A percentile compares a stretch with the other conserved stretches of the same genome.
Evolutionary conservation across 1,140 invertebrate species (phyloP).

Genomic region (Formica selysi): DNA sequence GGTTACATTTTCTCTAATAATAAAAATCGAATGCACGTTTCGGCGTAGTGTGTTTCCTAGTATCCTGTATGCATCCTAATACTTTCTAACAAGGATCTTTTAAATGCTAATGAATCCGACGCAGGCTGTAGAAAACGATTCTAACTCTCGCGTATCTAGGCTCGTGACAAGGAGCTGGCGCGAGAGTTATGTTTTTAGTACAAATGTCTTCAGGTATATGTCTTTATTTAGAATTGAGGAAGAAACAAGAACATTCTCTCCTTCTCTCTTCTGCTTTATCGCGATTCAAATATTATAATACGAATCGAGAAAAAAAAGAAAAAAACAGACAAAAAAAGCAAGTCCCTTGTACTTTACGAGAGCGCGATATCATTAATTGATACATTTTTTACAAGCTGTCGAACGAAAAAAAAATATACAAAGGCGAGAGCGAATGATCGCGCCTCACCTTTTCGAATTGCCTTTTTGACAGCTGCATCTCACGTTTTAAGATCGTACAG

Average conservation of each 20-base stretch:
- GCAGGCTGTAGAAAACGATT: constrained; percentile 59
- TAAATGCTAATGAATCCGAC: constrained; percentile 47
- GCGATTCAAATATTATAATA: constrained; percentile 31
- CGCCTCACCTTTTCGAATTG: constrained; percentile 12
- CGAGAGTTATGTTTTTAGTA: constrained; percentile 67
- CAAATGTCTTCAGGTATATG: constrained; percentile 70
- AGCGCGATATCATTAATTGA: constrained; percentile 35
- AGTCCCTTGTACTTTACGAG: background rate
- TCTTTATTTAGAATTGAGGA: constrained; percentile 64
- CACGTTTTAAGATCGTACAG: constrained; percentile 32
- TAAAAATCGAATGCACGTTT: constrained; percentile 24
- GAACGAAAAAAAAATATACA: constrained; percentile 28
- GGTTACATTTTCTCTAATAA: background rate
- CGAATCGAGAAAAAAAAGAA: background rate
- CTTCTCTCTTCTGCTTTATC: constrained; percentile 32
- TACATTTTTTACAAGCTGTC: constrained; percentile 49
- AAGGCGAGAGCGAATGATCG: constrained; percentile 29
- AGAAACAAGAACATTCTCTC: constrained; percentile 13
- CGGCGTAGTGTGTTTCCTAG: constrained; percentile 13
- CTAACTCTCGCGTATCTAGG: constrained; percentile 11
- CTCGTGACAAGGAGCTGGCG: background rate
- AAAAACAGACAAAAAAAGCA: constrained; percentile 26
- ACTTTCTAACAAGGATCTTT: constrained; percentile 21
- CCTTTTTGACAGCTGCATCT: constrained; percentile 55
- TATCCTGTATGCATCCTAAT: background rate